Evolutionary conservation across 2,797 vertebrate genomes (phyloP), one percentile per base, ranked within the genome.

Genomic region (Brotula barbata): DNA sequence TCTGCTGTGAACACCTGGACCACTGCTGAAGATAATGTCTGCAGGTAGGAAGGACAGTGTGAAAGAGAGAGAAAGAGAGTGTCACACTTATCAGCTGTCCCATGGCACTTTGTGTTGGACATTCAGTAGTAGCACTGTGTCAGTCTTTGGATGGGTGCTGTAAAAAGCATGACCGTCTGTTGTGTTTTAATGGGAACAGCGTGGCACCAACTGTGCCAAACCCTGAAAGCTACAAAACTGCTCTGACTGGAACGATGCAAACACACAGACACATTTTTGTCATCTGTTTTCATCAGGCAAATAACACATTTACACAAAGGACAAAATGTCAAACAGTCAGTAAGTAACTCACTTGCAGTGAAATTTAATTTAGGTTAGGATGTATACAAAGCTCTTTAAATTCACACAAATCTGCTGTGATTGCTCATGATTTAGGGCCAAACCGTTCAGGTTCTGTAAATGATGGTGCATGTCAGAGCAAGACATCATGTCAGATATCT

Each of bases 1-100:
- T 98, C 96, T 23, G 93, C 93, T 50, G 85, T 89, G 60, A 90
- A 98, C 53, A 98, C 93, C 73, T 99, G 97, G 68, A 96, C 94
- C 85, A 99, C 95, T 6, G 93, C 95, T 15, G 96, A 93, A 58
- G 85, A 92, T 89, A 99, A 89, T 0, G 93, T 88, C 97, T 99
- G 80, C 2, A 76, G 28, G 20, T 20, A 23, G 41, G 37, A n/a
- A 2, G n/a, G n/a, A n/a, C n/a, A n/a, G n/a, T 23, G 19, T 19
- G n/a, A 43, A 8, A 12, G 20, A 45, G 15, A 20, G 63, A 49
- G 49, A 57, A 64, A 56, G 20, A 4, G 11, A 50, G 8, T 16
- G 39, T 16, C 6, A 19, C 4, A 4, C 2, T 45, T 15, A 41
- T 1, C 7, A 10, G 15, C 22, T 31, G 25, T 48, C 28, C 37